Evolutionary conservation across 2,113 vertebrate species (phyloP), one percentile per base, ranked within the genome.

Genomic region (Chrysochloris asiatica): DNA sequence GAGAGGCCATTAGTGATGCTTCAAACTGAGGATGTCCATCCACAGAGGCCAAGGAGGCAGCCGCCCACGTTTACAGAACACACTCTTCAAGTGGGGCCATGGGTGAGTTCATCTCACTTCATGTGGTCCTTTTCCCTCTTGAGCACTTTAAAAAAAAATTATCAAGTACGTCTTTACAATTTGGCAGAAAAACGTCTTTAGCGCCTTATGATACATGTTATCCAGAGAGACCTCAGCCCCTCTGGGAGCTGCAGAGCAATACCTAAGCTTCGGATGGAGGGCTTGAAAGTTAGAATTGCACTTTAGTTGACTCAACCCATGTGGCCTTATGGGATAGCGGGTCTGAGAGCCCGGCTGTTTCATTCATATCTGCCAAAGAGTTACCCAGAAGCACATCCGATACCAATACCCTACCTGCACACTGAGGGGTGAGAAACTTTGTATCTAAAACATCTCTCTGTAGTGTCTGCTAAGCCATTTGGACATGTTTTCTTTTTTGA

Each of bases 281-380:
- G 71, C 95, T 91, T 52, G 45, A 26, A 0, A 88, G 16, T 30
- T 36, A 11, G 86, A 96, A 86, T 95, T 95, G 95, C 97, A 96
- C 96, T 97, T 79, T 93, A 88, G 67, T 36, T 93, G 89, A 96
- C 61, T 96, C 89, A 4, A 0, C 89, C 79, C 86, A 50, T 13
- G 22, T 21, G 30, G 93, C 86, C 94, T 95, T 86, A 77, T 2
- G 56, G 28, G 88, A 73, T 38, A 81, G 85, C 6, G 91, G 92
- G 72, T 75, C 94, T 92, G 86, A 86, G 94, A 95, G n/a, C 88
- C 95, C 87, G 28, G 61, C 80, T 93, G 67, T 90, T 91, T 76
- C 48, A n/a, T n/a, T n/a, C 48, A 79, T 43, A 84, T 24, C 93
- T 96, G 95, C 97, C 97, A 97, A 97, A 97, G 97, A 97, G 93